phyloP scores from a whole-genome alignment of 92 coral and sea anemone species.

The Zoanthus sansibaricus region DNA sequence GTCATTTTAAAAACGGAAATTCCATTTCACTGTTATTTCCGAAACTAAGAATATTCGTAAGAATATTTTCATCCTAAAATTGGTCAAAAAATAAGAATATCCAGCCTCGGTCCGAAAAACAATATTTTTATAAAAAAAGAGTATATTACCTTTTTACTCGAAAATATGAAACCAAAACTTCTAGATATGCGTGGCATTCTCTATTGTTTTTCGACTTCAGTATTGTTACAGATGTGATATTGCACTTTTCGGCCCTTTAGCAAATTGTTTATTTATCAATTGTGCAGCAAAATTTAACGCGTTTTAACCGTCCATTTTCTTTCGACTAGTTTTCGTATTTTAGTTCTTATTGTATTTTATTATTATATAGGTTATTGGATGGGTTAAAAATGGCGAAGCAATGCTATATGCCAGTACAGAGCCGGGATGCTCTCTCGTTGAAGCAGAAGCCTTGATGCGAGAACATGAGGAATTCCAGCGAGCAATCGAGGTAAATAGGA shows the following conservation, averaged over 20 bases:
- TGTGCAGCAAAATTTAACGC: background rate
- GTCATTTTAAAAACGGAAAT: too few relatives aligned
- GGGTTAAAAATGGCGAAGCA: constrained; percentile 99
- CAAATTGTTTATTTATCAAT: background rate
- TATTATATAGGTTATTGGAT: constrained; percentile 81
- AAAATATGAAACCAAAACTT: background rate
- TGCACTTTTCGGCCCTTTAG: background rate
- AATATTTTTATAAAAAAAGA: too few relatives aligned
- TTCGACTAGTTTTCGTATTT: background rate
- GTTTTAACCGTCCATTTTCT: background rate
- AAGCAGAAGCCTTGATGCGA: constrained; percentile 88
- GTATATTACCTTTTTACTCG: too few relatives aligned
- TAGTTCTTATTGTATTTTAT: background rate
- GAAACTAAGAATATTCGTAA: too few relatives aligned
- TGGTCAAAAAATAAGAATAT: too few relatives aligned
- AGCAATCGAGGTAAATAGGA: constrained; percentile 87
- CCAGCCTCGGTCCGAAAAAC: too few relatives aligned
- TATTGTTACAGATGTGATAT: background rate
- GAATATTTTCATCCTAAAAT: too few relatives aligned
- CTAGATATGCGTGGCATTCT: background rate
- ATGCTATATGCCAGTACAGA: constrained; percentile 95
- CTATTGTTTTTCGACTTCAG: background rate
- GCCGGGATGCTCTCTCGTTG: constrained; percentile 94
- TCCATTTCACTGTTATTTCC: too few relatives aligned
- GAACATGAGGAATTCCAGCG: constrained; percentile 97